Evolutionary conservation across 2,888 invertebrate genomes (phyloP), one percentile per base, ranked within the genome.

Genomic region (Mythimna lalbum): DNA sequence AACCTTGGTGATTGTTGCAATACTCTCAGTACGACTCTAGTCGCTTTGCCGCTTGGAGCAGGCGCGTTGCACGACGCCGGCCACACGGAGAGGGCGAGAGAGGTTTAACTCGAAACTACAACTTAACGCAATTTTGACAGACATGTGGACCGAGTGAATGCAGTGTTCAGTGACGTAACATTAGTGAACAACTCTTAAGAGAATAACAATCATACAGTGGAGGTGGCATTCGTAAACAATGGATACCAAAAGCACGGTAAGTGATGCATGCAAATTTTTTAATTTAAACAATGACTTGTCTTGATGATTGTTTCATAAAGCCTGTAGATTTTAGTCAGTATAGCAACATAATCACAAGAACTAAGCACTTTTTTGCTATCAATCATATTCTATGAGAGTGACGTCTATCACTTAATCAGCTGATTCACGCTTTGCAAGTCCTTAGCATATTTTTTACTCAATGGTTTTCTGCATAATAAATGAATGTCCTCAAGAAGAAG

Each of bases 1-100:
- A 95, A 92, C 93, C 93, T 94, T 93, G 93, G 93, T 86, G 91
- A 89, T 89, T 89, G 94, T 95, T 95, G 94, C 94, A 95, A 95
- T 94, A 95, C 93, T 89, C 93, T 96, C 96, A 96, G 96, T 96
- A 93, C 94, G 95, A 94, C 96, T 96, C 96, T 96, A 96, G 96
- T 96, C 96, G 96, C 96, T 96, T 96, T 96, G 96, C 96, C 96
- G 96, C 91, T 95, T 93, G 96, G 95, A 93, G 87, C 94, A 91
- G 94, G 95, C 94, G 93, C 93, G 93, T 91, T 81, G 63, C 72
- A 90, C 91, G 92, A 90, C 92, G 95, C 94, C 95, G 93, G 90
- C 94, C 94, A 92, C 91, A 94, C 95, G 96, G 96, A 96, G 94
- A 96, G 95, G 94, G 96, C 95, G 96, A 96, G 96, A 96, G 96